Evolutionary conservation across 2,797 vertebrate species (phyloP), one percentile per base, ranked within the genome.

Genomic region (Somateria mollissima): DNA sequence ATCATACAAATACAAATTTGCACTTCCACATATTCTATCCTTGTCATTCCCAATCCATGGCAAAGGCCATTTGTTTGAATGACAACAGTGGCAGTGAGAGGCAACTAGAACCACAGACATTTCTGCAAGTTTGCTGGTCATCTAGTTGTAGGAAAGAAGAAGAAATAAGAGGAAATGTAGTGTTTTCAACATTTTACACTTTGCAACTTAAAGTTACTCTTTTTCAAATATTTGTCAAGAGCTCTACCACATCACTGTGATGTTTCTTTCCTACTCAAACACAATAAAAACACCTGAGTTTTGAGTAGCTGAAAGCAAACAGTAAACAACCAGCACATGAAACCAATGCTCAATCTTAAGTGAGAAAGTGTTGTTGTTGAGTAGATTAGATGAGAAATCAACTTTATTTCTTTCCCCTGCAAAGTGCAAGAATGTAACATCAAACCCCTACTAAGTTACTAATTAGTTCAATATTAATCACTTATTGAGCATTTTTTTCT

Each of bases 381-480:
- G 13, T 34, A 54, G 28, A 74, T 45, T 37, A 72, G n/a, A 43
- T 73, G 21, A 92, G 37, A 96, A 78, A 66, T 69, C 83, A 37
- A 51, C 34, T 37, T 36, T 43, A 18, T 30, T 89, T 77, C 79
- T 89, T 86, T 84, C 65, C 62, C 64, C 58, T 84, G 20, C 49
- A 85, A 94, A 85, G 77, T 56, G 37, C 32, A 64, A 69, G 85
- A 95, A 85, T n/a, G 61, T 54, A 92, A 37, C 13, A 61, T 67
- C 81, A 89, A 89, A 62, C 14, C 18, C 15, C 32, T 53, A 34
- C 5, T 45, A 81, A 79, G 18, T 28, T 70, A 66, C 37, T 75
- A 58, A 80, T 75, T 69, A 72, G n/a, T 54, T 84, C 61, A 10
- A 19, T 80, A 71, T 92, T 79, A 58, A 16, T 45, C 56, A 24